phyloP scores from a whole-genome alignment of 2,888 invertebrate species.

The Strigamia transsilvanica region DNA sequence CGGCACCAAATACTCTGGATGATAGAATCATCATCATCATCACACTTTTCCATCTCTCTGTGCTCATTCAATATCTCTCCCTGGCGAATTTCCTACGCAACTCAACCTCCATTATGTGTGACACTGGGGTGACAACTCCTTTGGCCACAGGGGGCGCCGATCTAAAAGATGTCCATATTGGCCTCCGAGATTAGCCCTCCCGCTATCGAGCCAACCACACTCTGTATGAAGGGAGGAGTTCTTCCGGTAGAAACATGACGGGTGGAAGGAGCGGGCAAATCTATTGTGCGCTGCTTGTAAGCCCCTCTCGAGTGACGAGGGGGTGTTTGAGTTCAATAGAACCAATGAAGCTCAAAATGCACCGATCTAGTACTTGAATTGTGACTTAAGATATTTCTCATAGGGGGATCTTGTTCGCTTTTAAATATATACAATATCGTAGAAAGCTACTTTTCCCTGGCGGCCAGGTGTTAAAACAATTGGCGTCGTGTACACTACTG shows the following conservation, averaged over 20 bases:
- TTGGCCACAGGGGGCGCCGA: slow-evolving; percentile 26
- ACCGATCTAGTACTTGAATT: not conserved
- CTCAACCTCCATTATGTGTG: slow-evolving; percentile 16
- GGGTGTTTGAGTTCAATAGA: slow-evolving; percentile 18
- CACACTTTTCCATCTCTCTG: slow-evolving; percentile 16
- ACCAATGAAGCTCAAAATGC: slow-evolving; percentile 24
- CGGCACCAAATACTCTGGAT: slow-evolving; percentile 6
- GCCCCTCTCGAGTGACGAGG: slow-evolving; percentile 30
- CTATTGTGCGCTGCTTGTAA: slow-evolving; percentile 25
- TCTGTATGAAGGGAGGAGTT: slow-evolving; percentile 16
- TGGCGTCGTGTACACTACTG: not conserved
- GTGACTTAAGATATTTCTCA: slow-evolving; percentile 29
- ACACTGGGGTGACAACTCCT: slow-evolving; percentile 21
- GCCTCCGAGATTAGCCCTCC: slow-evolving; percentile 29
- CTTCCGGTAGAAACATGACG: slow-evolving; percentile 30
- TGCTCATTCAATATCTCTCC: slow-evolving; percentile 19
- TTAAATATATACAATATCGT: not conserved
- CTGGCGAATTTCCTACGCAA: slow-evolving; percentile 30
- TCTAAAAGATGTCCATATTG: slow-evolving; percentile 26
- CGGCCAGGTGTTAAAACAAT: slow-evolving; percentile 21
- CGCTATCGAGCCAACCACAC: slow-evolving; percentile 26
- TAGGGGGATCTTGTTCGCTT: not conserved
- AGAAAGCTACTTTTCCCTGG: not conserved
- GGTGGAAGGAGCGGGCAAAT: slow-evolving; percentile 26
- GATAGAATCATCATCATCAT: slow-evolving; percentile 26